Evolutionary conservation across 2,113 vertebrate genomes (phyloP).

Genomic region (Struthio camelus): DNA sequence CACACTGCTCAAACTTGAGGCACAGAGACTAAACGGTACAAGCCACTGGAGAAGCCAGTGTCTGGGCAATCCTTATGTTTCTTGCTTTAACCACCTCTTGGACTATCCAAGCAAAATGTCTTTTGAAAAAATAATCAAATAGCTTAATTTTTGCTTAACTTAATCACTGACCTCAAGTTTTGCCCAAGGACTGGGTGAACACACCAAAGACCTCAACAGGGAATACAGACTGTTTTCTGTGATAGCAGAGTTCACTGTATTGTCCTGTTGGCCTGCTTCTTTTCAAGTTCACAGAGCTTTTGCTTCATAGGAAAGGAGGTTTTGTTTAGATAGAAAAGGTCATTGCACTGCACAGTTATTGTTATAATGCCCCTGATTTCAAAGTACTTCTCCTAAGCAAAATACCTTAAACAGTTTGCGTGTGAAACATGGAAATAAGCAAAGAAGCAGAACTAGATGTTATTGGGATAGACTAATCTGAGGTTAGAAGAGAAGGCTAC

Average conservation of each 20-base stretch:
- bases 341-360: neutral
- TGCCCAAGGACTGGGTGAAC: neutral
- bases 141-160: neutral
- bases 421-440: neutral
- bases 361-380: neutral
- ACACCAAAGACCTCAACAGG: neutral
- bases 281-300: neutral
- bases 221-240: neutral
- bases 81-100: neutral
- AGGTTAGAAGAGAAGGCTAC: neutral
- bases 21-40: neutral
- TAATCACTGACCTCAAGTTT: neutral
- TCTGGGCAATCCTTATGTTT: neutral
- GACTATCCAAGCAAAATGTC: neutral
- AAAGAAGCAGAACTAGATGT: neutral
- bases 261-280: neutral
- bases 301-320: neutral
- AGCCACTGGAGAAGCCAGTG: neutral
- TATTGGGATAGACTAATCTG: neutral
- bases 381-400: neutral
- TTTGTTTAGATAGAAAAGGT: neutral
- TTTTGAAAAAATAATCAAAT: neutral
- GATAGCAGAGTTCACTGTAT: neutral
- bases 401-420: neutral
- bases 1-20: neutral